Evolutionary conservation across 2,797 vertebrate species (phyloP), one percentile per base, ranked within the genome.

Genomic region (Triplophysa yarkandensis): DNA sequence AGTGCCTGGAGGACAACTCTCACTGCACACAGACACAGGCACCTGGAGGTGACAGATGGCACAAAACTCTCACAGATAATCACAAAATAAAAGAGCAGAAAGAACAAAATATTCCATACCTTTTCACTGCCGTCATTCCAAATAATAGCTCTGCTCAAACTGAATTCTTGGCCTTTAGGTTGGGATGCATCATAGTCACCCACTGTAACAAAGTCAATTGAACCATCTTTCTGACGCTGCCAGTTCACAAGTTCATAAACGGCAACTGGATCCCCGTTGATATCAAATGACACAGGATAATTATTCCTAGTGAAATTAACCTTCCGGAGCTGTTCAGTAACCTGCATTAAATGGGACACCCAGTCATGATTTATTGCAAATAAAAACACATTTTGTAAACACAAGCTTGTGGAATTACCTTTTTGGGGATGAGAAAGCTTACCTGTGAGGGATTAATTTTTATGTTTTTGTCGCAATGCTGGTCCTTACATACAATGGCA

Each of bases 231-330:
- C 30, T 13, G 80, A 70, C 41, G 77, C 63, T 91, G 88, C 91
- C 90, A 93, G 83, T 92, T 93, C 27, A 93, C 82, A 25, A 92
- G 57, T 58, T 92, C 90, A 52, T 92, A 92, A 2, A 28, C 79
- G 71, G 88, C 89, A 58, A 88, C 82, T 32, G 91, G 87, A 67
- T 92, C 89, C 0, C 91, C 91, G 0, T 89, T 91, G 32, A 76
- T 74, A 81, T 92, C 89, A 79, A 92, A 92, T n/a, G 87, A 88
- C 36, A 92, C 88, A 30, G 81, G 71, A 58, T 89, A 87, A 23
- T 89, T 87, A 65, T 85, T 81, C 7, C 36, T 60, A 2, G 86
- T 80, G 78, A 92, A 91, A 64, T 83, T 82, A 0, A 91, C 86
- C 7, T 39, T 84, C 43, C 84, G 89, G 13, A 92, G 65, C 3